Evolutionary conservation across 2,113 vertebrate genomes (phyloP).

Genomic region (Campylorhamphus procurvoides): DNA sequence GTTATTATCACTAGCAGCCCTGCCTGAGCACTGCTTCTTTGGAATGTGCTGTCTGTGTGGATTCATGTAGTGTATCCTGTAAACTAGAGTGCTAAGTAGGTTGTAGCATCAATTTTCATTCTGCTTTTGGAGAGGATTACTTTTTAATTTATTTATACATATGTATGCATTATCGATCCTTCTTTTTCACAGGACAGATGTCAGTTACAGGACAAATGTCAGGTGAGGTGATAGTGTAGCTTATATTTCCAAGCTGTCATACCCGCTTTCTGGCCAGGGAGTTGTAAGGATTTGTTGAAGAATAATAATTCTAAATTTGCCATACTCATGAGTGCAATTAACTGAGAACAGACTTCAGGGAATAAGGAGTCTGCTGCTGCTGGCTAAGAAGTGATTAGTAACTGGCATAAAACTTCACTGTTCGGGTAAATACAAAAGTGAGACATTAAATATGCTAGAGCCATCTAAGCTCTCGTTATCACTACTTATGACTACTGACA

Average conservation of each 20-base stretch:
- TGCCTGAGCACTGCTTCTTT: neutral
- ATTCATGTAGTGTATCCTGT: neutral
- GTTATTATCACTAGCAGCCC: neutral
- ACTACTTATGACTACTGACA: constrained; percentile 47
- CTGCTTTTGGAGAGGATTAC: neutral
- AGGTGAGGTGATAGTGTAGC: neutral
- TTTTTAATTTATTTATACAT: neutral
- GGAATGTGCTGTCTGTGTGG: neutral
- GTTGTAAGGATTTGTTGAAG: neutral
- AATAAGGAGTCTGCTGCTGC: constrained; percentile 26
- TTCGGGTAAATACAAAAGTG: constrained; percentile 15
- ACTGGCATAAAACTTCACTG: constrained; percentile 18
- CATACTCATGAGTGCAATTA: constrained; percentile 57
- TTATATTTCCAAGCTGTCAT: neutral
- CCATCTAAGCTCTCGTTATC: constrained; percentile 35
- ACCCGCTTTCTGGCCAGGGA: neutral
- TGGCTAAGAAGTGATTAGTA: constrained; percentile 43
- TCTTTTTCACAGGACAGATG: neutral
- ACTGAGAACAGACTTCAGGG: constrained; percentile 37
- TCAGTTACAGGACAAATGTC: neutral
- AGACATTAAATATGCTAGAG: constrained; percentile 52
- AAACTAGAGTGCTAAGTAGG: neutral
- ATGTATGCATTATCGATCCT: neutral
- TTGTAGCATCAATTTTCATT: neutral
- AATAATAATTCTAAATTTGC: constrained; percentile 48